Base-by-base conservation (phyloP, 2,797 vertebrate genomes). In the Buceros bicornis region DNA sequence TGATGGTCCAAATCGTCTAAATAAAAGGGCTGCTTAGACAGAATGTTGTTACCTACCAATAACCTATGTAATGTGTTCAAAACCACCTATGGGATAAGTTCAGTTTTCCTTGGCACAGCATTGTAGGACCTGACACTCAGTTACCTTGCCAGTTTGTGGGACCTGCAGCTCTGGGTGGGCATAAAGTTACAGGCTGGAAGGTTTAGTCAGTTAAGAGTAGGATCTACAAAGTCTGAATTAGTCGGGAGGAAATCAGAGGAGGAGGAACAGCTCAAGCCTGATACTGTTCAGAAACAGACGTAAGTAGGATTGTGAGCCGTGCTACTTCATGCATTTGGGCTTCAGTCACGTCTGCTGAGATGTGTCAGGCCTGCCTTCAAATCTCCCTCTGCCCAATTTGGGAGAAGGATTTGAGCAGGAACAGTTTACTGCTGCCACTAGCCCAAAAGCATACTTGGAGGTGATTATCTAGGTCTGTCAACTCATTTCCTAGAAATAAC, bases 11-110 rank as follows among this genome's bases (percentile, higher is more conserved):
- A 77, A 33, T 29, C 11, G 33, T 29, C 73, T 84, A 87, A 81
- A 78, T 80, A 71, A 78, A 90, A 64, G 16, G 20, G 15, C n/a
- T 47, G n/a, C 60, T 92, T 80, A 61, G 56, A 58, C 13, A 87
- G 64, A 77, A 26, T 50, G 14, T 58, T 10, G 1, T 77, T 58
- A n/a, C 70, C 19, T 77, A 22, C 12, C 16, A 72, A 11, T 47
- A 70, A 7, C 2, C 33, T 66, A n/a, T 54, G 83, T 53, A 81
- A 87, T 56, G 25, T 58, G 17, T 88, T 91, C 21, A 66, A 80
- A 91, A 77, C 17, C 24, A 64, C 53, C 33, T 51, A 9, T 84
- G 57, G 50, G 50, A 28, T 48, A 64, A 58, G 62, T 54, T 83
- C 57, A 22, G 22, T 64, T 87, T 74, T 92, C 62, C 24, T 43